These are phyloP conservation scores for Hetaerina titia DNA, from an alignment of 2,888 invertebrate genomes.

Conservation along the genomic window DNA sequence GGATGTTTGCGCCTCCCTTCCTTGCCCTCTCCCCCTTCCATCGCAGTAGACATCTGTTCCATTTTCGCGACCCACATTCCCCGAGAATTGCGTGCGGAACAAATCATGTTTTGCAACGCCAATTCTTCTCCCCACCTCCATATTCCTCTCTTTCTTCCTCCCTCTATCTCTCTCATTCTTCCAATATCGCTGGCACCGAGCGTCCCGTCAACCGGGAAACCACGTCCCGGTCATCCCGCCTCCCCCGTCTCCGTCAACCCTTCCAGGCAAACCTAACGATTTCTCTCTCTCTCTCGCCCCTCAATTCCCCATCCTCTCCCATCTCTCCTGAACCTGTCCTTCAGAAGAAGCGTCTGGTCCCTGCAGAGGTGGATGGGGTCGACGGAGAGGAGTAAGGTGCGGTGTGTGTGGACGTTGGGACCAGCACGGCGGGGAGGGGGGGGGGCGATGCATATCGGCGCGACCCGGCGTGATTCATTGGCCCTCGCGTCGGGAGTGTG, in stretches of 20 bases:
- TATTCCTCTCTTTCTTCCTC: not conserved
- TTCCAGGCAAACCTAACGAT: too few relatives aligned
- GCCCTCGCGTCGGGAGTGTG: not conserved
- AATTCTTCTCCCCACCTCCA: not conserved
- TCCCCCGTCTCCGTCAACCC: not conserved
- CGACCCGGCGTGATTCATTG: not conserved
- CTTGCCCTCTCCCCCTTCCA: not conserved
- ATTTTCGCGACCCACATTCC: slow-evolving; percentile 6
- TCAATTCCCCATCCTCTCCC: too few relatives aligned
- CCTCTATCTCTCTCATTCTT: not conserved
- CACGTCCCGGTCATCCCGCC: not conserved
- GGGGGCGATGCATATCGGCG: not conserved
- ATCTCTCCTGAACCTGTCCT: not conserved
- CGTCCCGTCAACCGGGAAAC: not conserved
- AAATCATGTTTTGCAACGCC: not conserved
- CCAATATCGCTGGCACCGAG: not conserved
- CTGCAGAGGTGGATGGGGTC: too few relatives aligned
- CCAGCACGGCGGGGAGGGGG: not conserved
- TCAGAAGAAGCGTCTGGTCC: not conserved
- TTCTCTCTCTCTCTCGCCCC: too few relatives aligned
- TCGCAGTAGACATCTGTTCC: not conserved
- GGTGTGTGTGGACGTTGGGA: too few relatives aligned
- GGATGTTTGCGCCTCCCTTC: not conserved
- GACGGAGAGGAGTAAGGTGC: too few relatives aligned
- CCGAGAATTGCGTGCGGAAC: not conserved